Conservation (phyloP, 2,797 vertebrate genomes). For the Lagodon rhomboides region DNA sequence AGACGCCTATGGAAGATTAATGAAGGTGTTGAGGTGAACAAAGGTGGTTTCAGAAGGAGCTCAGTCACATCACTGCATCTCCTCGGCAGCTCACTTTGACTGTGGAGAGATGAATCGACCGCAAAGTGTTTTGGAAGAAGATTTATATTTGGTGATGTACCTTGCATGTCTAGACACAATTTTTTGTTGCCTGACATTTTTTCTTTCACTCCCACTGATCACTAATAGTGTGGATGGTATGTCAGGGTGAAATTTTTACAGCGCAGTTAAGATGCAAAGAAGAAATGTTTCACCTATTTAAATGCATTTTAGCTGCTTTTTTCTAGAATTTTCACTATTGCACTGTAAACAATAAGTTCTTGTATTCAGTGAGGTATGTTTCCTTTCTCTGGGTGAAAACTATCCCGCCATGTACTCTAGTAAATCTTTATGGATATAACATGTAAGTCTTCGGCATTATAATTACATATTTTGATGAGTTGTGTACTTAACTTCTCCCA, state of each 20-base stretch:
- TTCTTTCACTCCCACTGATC: slow-evolving; percentile 1
- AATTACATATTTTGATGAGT: too few species aligned
- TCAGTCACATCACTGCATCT: slow-evolving; percentile 51
- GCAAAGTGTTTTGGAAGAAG: slow-evolving; percentile 36
- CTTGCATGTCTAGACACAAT: not conserved
- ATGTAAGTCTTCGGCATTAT: too few species aligned
- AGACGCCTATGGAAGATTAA: slow-evolving; percentile 70
- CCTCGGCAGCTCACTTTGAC: slow-evolving; percentile 39
- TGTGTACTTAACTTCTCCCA: too few species aligned
- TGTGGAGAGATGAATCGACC: slow-evolving; percentile 46
- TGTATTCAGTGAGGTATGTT: not conserved
- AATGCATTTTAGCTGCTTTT: not conserved
- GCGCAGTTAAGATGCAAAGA: not conserved
- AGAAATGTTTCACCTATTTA: not conserved
- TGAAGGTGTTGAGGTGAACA: slow-evolving; percentile 71
- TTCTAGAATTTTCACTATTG: not conserved
- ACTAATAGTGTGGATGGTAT: not conserved
- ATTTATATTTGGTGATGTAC: slow-evolving; percentile 3
- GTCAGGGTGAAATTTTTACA: slow-evolving; percentile 11
- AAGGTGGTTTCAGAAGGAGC: slow-evolving; percentile 67
- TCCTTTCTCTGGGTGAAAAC: not conserved
- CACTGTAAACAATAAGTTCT: not conserved
- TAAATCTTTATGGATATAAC: not conserved
- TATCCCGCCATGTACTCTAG: not conserved
- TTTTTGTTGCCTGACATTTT: slow-evolving; percentile 16